Base-by-base conservation (phyloP, 2,888 invertebrate species). In the Cryptus armator region DNA sequence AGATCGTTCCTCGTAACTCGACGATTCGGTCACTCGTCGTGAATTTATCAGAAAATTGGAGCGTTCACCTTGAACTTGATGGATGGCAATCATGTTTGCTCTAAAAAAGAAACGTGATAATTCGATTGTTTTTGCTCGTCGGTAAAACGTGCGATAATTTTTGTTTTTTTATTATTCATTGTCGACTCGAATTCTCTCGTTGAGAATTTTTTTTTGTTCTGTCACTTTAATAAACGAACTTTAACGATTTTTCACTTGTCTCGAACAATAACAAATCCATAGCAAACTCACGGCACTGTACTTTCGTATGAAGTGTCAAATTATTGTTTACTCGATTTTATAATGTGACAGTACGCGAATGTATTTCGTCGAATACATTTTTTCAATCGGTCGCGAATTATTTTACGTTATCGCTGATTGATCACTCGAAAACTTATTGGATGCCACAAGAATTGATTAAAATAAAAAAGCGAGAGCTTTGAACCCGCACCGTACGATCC, bases 401-500 rank as follows among this genome's bases (percentile, higher is more conserved):
- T 14, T 16, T 48, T 56, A 81, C 64, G 16, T 62, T 44, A 19
- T 24, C 19, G 16, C 37, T 43, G 56, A 53, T 62, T 29, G 12
- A n/a, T 19, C 37, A 14, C 43, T 12, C 24, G n/a, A 66, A 59
- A 59, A 68, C 46, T 12, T 12, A 48, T 72, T 67, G 0, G 5
- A 9, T 16, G 46, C 16, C 48, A 12, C 59, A 70, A 19, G 19
- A 79, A 79, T 16, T 71, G 48, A 44, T 72, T 48, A 37, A 72
- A 79, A 66, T 56, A 37, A 51, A 51, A 71, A 43, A 64, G 59
- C 72, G 78, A 78, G 74, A 75, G 59, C 78, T 68, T n/a, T 16
- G 29, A 44, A 19, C 32, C 70, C 82, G 79, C 85, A 71, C 79
- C 48, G 76, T 56, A 76, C 64, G 71, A 66, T 76, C 70, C 75